phyloP scores from a whole-genome alignment of 2,113 vertebrate species.

The Myiopsitta monachus region DNA sequence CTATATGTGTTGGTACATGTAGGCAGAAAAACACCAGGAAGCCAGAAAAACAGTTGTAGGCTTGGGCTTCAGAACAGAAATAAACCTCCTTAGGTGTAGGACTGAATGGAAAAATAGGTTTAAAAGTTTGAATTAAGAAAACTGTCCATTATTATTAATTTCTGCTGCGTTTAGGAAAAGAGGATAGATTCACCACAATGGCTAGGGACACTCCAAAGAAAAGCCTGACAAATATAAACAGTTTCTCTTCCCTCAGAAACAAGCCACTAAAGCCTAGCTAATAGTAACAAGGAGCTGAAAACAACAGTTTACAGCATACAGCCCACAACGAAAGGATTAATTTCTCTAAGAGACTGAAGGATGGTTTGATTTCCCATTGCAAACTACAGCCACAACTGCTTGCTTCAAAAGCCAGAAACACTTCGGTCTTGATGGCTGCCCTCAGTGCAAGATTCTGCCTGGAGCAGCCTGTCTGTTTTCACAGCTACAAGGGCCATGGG shows the following conservation, averaged over 20 bases:
- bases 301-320: background rate
- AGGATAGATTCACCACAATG: background rate
- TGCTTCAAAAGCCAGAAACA: background rate
- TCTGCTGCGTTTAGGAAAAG: background rate
- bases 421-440: accelerated
- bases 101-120: background rate
- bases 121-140: background rate
- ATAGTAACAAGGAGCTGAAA: background rate
- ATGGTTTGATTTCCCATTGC: background rate
- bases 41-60: slow-evolving; percentile 9
- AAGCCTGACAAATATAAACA: background rate
- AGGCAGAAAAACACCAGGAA: slow-evolving; percentile 29
- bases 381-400: background rate
- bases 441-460: background rate
- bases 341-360: background rate
- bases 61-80: background rate
- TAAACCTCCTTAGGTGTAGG: background rate
- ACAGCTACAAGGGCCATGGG: background rate
- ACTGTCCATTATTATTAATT: background rate
- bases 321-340: background rate
- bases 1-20: background rate
- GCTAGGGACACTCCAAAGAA: background rate
- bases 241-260: background rate
- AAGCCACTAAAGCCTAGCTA: background rate
- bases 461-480: background rate